Percentiles rank a stretch among this genome's conserved stretches.
Evolutionary conservation across 2,888 invertebrate genomes (phyloP).

Genomic region (Drosophila bunnanda): DNA sequence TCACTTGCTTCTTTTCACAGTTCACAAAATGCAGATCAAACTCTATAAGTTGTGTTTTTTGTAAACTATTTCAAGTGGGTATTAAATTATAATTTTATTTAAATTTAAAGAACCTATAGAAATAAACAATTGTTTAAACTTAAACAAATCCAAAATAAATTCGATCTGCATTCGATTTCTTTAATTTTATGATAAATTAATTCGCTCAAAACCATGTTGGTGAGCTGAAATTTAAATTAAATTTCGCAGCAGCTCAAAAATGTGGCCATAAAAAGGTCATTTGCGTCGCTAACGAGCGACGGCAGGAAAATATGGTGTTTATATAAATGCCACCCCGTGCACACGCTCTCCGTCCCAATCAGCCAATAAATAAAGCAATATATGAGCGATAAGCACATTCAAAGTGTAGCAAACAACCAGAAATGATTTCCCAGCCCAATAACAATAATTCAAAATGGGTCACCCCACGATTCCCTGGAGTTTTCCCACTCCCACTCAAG

Average conservation of each 20-base stretch:
- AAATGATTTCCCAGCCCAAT: constrained; percentile 37
- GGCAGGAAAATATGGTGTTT: constrained; percentile 56
- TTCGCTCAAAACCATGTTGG: neutral
- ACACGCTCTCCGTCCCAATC: constrained; percentile 46
- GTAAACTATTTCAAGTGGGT: too few species aligned
- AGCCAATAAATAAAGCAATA: constrained; percentile 73
- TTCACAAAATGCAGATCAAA: neutral
- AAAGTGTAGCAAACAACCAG: constrained; percentile 29
- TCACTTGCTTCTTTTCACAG: neutral
- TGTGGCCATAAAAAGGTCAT: constrained; percentile 67
- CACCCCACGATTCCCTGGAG: neutral
- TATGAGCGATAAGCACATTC: constrained; percentile 68
- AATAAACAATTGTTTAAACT: neutral
- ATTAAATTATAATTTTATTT: too few species aligned
- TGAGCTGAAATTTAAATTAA: constrained; percentile 16
- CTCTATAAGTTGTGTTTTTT: neutral
- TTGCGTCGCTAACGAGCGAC: constrained; percentile 67
- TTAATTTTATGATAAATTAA: constrained; percentile 2
- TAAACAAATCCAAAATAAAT: too few species aligned
- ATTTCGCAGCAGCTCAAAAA: constrained; percentile 31
- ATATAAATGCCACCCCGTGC: constrained; percentile 30
- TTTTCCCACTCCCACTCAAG: constrained; percentile 15
- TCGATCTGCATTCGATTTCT: neutral
- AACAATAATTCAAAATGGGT: constrained; percentile 69
- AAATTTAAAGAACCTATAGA: neutral